phyloP scores from a whole-genome alignment of 2,888 invertebrate genomes.

The Drosophila longiperda region DNA sequence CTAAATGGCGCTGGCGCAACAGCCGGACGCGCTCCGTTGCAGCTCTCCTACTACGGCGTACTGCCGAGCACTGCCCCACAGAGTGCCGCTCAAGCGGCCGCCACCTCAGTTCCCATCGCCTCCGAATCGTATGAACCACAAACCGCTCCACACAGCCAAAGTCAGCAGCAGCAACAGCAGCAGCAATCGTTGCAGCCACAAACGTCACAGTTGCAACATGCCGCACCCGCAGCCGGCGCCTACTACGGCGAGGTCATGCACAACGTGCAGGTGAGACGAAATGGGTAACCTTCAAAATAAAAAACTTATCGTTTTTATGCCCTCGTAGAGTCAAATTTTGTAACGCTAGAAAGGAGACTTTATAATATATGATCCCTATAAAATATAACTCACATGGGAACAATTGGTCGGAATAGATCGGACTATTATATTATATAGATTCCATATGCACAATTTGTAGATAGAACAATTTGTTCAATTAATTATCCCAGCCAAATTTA shows the following conservation, averaged over 20 bases:
- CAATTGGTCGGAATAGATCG: no score
- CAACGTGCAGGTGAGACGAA: conserved; percentile 82
- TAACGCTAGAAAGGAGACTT: no score
- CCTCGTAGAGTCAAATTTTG: no score
- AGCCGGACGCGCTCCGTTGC: conserved; percentile 81
- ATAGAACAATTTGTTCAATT: no score
- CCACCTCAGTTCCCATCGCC: conserved; percentile 54
- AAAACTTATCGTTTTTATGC: not conserved
- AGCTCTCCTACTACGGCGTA: conserved; percentile 83
- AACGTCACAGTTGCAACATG: conserved; percentile 62
- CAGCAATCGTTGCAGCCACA: conserved; percentile 51
- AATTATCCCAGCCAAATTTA: no score
- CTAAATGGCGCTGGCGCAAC: conserved; percentile 75
- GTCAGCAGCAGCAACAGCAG: conserved; percentile 60
- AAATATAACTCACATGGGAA: no score
- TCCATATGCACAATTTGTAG: no score
- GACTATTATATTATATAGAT: no score
- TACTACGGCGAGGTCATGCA: conserved; percentile 85
- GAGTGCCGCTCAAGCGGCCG: conserved; percentile 41
- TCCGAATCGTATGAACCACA: conserved; percentile 73
- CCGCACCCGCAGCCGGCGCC: conserved; percentile 62
- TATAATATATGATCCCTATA: no score
- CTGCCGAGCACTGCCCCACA: conserved; percentile 82
- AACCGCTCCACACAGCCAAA: conserved; percentile 83
- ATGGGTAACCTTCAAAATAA: not conserved